Evolutionary conservation across 2,888 invertebrate genomes (phyloP).

Genomic region (Theodoxus fluviatilis): DNA sequence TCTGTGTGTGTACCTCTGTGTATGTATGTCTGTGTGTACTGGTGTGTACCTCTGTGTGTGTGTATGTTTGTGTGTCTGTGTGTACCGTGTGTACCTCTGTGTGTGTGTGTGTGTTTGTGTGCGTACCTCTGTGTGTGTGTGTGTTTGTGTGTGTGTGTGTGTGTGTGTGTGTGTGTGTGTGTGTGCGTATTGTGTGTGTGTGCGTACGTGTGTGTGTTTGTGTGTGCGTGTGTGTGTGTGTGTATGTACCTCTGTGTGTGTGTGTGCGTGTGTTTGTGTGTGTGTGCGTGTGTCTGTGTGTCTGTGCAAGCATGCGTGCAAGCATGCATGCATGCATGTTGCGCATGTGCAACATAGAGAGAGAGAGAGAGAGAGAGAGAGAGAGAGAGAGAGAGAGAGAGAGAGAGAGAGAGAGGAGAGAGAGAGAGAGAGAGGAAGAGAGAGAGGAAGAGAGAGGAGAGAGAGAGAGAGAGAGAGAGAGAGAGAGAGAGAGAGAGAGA

Average conservation of each 20-base stretch:
- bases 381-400: neutral
- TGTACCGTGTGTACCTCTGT: no score
- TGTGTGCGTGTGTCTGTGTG: neutral
- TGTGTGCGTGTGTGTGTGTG: constrained; percentile 6
- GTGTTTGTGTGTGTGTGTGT: constrained; percentile 17
- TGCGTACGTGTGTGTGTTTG: constrained; percentile 13
- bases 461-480: neutral
- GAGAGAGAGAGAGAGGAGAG: neutral
- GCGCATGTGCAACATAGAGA: neutral
- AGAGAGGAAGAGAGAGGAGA: neutral
- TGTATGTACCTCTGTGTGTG: constrained; percentile 9
- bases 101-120: no score
- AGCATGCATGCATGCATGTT: neutral
- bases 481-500: constrained; percentile 12
- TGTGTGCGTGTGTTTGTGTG: constrained; percentile 9
- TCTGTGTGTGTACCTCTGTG: no score
- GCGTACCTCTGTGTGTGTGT: neutral
- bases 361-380: neutral
- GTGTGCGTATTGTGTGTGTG: constrained; percentile 9
- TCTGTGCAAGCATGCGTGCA: constrained; percentile 7
- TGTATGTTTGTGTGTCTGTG: no score
- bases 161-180: constrained; percentile 17
- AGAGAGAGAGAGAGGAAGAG: neutral
- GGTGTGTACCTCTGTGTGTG: no score
- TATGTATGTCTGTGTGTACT: no score